phyloP scores from a whole-genome alignment of 1,140 invertebrate genomes.

The Conus betulinus region DNA sequence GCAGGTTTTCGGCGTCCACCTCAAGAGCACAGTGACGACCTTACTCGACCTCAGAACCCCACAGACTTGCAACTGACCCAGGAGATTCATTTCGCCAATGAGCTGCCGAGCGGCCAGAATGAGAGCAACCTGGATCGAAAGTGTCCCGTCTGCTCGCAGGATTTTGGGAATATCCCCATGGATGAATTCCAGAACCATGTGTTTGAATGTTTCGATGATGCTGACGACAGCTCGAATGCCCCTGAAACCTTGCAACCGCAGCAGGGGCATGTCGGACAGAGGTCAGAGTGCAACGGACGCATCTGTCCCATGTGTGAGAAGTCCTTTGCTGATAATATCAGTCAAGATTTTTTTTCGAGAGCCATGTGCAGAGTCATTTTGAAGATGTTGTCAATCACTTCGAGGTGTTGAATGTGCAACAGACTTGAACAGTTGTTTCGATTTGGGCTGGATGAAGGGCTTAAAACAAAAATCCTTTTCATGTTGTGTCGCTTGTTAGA shows the following conservation, averaged over 20 bases:
- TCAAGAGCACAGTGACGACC: not conserved
- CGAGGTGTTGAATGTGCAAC: constrained; percentile 51
- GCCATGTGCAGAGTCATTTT: constrained; percentile 65
- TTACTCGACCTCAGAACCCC: not conserved
- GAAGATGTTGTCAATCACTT: constrained; percentile 59
- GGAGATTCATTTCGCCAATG: not conserved
- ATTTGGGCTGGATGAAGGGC: no score
- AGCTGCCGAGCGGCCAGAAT: not conserved
- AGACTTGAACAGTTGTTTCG: not conserved
- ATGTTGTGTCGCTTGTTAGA: no score
- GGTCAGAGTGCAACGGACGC: constrained; percentile 8
- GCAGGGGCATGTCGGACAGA: not conserved
- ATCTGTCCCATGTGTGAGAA: constrained; percentile 65
- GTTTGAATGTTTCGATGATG: constrained; percentile 66
- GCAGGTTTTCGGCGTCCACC: not conserved
- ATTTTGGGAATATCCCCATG: constrained; percentile 56
- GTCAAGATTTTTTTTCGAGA: constrained; percentile 61
- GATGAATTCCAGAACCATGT: constrained; percentile 68
- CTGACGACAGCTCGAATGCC: constrained; percentile 8
- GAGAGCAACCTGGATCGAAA: constrained; percentile 33
- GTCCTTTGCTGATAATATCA: constrained; percentile 47
- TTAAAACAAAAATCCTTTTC: no score
- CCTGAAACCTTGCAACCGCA: constrained; percentile 50
- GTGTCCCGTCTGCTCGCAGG: constrained; percentile 62
- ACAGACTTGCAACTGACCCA: not conserved